phyloP scores from a whole-genome alignment of 2,797 vertebrate species.

The Premnoplex brunnescens region DNA sequence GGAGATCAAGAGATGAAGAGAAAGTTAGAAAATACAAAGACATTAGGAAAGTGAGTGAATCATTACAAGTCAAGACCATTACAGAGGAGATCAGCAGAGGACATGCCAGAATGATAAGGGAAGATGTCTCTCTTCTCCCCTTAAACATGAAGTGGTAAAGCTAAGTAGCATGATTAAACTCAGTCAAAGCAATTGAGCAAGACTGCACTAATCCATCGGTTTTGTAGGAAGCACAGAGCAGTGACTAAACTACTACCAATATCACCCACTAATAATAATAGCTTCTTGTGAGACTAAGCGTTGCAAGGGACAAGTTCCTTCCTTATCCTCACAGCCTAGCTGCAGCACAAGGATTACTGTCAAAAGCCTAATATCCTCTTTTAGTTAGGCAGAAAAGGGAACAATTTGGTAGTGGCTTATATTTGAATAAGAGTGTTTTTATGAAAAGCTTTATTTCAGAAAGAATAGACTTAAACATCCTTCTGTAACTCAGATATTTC shows the following conservation, averaged over 20 bases:
- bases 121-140: neutral
- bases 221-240: neutral
- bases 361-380: neutral
- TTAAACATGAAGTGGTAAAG: neutral
- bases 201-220: neutral
- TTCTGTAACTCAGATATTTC: neutral
- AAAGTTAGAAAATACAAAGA: slow-evolving; percentile 13
- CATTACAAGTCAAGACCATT: neutral
- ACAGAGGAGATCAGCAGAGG: neutral
- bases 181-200: neutral
- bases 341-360: neutral
- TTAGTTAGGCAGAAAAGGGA: neutral
- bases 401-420: neutral
- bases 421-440: neutral
- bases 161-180: neutral
- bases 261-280: neutral
- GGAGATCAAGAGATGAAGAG: neutral
- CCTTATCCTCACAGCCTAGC: neutral
- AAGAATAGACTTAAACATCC: neutral
- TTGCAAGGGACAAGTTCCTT: neutral
- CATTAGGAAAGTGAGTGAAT: neutral
- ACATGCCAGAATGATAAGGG: neutral
- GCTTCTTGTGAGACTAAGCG: neutral
- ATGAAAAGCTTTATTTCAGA: neutral
- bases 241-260: neutral